These are phyloP conservation scores for Eupeodes corollae DNA, from an alignment of 1,140 invertebrate species.

Conservation along the genomic window DNA sequence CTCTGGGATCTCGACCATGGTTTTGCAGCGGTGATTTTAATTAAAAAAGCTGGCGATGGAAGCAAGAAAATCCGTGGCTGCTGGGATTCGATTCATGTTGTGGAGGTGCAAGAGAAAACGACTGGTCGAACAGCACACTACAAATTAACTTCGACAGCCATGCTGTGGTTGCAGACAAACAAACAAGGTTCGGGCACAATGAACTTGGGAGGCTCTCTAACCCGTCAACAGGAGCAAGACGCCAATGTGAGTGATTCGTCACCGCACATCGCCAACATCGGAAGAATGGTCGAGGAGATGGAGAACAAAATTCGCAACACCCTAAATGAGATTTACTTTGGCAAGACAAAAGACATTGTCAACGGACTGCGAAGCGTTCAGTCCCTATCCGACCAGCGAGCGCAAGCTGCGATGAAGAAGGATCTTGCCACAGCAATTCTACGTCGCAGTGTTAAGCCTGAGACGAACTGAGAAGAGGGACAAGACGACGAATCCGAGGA, in stretches of 20 bases:
- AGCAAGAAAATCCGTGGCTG: slow-evolving; percentile 94
- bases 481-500: slow-evolving; percentile 36
- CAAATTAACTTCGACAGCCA: slow-evolving; percentile 97
- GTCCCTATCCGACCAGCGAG: slow-evolving; percentile 68
- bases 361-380: slow-evolving; percentile 88
- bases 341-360: slow-evolving; percentile 97
- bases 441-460: slow-evolving; percentile 45
- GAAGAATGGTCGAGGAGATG: slow-evolving; percentile 94
- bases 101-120: slow-evolving; percentile 95
- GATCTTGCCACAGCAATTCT: slow-evolving; percentile 75
- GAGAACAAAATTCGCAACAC: slow-evolving; percentile 99
- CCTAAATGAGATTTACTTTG: slow-evolving; percentile 98
- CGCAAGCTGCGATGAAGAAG: slow-evolving; percentile 71
- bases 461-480: slow-evolving; percentile 30
- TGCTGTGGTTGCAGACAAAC: slow-evolving; percentile 98
- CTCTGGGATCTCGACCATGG: slow-evolving; percentile 98
- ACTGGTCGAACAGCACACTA: slow-evolving; percentile 91
- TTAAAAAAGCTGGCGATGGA: slow-evolving; percentile 97
- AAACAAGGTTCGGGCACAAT: slow-evolving; percentile 93
- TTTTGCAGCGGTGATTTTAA: slow-evolving; percentile 97
- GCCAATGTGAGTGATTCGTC: slow-evolving; percentile 77
- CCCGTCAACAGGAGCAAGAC: slow-evolving; percentile 91
- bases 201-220: slow-evolving; percentile 96
- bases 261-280: slow-evolving; percentile 97
- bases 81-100: slow-evolving; percentile 99